Percentiles rank a stretch among this genome's conserved stretches.
Evolutionary conservation across 2,888 invertebrate genomes (phyloP).

Genomic region (Caradrina clavipalpis): DNA sequence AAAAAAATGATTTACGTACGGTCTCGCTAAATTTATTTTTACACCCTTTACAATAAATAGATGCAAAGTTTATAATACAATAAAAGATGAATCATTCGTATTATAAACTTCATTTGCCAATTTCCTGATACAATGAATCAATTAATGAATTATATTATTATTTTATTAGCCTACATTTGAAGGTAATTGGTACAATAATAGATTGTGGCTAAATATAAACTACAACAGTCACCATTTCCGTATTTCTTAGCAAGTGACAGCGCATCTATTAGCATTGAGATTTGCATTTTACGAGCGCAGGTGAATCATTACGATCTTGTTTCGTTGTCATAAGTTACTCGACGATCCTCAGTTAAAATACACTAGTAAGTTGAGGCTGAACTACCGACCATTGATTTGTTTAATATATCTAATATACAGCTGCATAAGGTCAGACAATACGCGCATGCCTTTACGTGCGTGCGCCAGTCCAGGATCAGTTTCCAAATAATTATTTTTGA

Average conservation of each 20-base stretch:
- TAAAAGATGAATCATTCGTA: conserved; percentile 37
- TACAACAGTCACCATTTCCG: conserved; percentile 28
- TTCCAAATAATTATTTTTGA: not conserved
- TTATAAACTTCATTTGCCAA: conserved; percentile 44
- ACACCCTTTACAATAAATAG: not conserved
- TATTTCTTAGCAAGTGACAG: not conserved
- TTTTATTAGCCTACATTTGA: conserved; percentile 17
- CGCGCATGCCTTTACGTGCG: not conserved
- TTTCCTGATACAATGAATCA: conserved; percentile 38
- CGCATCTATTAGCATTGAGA: conserved; percentile 19
- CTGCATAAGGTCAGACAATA: no score
- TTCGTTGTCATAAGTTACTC: not conserved
- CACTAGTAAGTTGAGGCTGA: not conserved
- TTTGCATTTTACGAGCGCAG: conserved; percentile 14
- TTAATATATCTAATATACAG: not conserved
- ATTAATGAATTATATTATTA: conserved; percentile 32
- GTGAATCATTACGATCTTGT: conserved; percentile 28
- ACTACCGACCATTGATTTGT: not conserved
- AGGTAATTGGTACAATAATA: conserved; percentile 37
- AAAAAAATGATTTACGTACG: no score
- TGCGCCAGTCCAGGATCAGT: not conserved
- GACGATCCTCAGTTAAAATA: not conserved
- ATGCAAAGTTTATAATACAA: not conserved
- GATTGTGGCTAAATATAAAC: conserved; percentile 11
- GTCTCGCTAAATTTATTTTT: no score